A percentile compares a stretch with the other conserved stretches of the same genome.
These are phyloP conservation scores for Drosophila ironensis DNA, from an alignment of 1,140 invertebrate species.

Conservation along the genomic window DNA sequence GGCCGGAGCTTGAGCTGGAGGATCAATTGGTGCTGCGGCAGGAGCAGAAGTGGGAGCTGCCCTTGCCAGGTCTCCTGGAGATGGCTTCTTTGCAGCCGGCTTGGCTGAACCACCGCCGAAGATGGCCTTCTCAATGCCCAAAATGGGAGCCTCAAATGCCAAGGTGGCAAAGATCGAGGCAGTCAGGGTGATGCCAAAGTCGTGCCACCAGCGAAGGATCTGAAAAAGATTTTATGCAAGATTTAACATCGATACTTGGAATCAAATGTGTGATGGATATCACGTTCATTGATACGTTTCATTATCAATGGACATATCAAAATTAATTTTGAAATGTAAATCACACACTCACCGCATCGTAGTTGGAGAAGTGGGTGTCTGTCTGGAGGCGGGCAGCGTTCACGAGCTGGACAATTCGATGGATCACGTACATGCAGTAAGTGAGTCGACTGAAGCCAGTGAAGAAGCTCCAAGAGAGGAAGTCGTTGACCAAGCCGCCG, in stretches of 20 bases:
- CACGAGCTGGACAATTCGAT: slow-evolving; percentile 82
- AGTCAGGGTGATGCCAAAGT: slow-evolving; percentile 69
- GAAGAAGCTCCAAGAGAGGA: slow-evolving; percentile 86
- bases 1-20: neutral
- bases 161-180: slow-evolving; percentile 72
- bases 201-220: slow-evolving; percentile 79
- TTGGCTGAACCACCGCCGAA: slow-evolving; percentile 46
- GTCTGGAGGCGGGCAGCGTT: slow-evolving; percentile 63
- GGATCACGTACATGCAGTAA: slow-evolving; percentile 88
- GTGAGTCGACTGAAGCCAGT: slow-evolving; percentile 86
- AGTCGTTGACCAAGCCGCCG: slow-evolving; percentile 85
- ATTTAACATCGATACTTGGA: too few relatives aligned
- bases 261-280: too few relatives aligned
- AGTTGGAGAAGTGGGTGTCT: slow-evolving; percentile 63
- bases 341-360: slow-evolving; percentile 56
- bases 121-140: slow-evolving; percentile 78
- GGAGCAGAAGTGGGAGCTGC: slow-evolving; percentile 4
- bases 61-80: slow-evolving; percentile 29
- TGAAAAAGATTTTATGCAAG: too few relatives aligned
- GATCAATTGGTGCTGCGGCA: neutral
- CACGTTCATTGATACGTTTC: too few relatives aligned
- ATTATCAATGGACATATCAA: neutral
- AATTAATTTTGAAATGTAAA: too few relatives aligned
- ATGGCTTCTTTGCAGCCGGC: slow-evolving; percentile 56
- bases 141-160: slow-evolving; percentile 74